These are phyloP conservation scores for Solenodon paradoxus DNA, from an alignment of 2,113 vertebrate species.

Conservation along the genomic window DNA sequence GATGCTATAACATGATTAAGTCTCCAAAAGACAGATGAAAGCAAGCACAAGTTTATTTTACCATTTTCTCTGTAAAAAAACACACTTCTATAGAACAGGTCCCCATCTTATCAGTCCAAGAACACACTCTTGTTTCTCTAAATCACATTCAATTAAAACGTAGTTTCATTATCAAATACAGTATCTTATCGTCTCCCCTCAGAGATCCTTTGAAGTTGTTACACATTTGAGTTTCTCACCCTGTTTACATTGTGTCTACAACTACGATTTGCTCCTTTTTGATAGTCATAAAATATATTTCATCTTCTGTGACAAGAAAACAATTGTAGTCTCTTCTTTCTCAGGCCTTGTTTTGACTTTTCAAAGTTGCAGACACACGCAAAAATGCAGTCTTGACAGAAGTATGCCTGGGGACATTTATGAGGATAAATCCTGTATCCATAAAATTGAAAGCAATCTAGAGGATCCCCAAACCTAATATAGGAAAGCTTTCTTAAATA, in stretches of 20 bases:
- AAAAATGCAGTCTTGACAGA: not conserved
- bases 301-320: slow-evolving; percentile 16
- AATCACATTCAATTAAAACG: slow-evolving; percentile 32
- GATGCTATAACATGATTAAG: not conserved
- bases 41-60: not conserved
- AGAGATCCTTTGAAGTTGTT: slow-evolving; percentile 7
- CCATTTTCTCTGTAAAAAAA: slow-evolving; percentile 27
- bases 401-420: not conserved
- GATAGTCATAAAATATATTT: not conserved
- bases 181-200: not conserved
- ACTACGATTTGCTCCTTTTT: not conserved
- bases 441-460: slow-evolving; percentile 34
- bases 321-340: slow-evolving; percentile 35
- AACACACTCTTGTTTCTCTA: slow-evolving; percentile 35
- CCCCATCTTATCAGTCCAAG: not conserved
- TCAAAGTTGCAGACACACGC: not conserved
- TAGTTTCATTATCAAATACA: slow-evolving; percentile 25
- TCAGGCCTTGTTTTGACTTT: slow-evolving; percentile 26
- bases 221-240: not conserved
- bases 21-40: not conserved
- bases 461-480: slow-evolving; percentile 6
- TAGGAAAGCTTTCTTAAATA: slow-evolving; percentile 23
- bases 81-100: not conserved
- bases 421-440: slow-evolving; percentile 6
- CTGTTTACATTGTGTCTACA: not conserved